Base-by-base conservation (phyloP, 2,888 invertebrate genomes). In the Anticlea derivata region DNA sequence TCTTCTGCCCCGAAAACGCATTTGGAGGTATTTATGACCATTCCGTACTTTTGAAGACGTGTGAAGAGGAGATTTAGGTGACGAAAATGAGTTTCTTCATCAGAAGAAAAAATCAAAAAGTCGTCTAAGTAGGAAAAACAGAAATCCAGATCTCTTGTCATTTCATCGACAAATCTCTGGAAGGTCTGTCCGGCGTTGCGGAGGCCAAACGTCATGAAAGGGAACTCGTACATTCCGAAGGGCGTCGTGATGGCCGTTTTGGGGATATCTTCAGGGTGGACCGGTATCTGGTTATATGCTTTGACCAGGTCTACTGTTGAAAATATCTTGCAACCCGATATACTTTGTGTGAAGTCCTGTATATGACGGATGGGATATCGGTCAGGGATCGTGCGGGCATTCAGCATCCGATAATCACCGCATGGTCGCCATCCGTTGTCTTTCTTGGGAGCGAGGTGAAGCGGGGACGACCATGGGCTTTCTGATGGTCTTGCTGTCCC, bases 161-260 rank as follows among this genome's bases (percentile, higher is more conserved):
- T 73, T 0, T 78, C 77, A n/a, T n/a, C n/a, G n/a, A n/a, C n/a
- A n/a, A n/a, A n/a, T n/a, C n/a, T n/a, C n/a, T n/a, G n/a, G n/a
- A n/a, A n/a, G n/a, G n/a, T n/a, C n/a, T n/a, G n/a, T n/a, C n/a
- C n/a, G n/a, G n/a, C n/a, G n/a, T n/a, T n/a, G n/a, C n/a, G n/a
- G n/a, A n/a, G n/a, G n/a, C n/a, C n/a, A n/a, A n/a, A n/a, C n/a
- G n/a, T n/a, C 52, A 51, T 83, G 77, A 1, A 73, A 73, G 0
- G 83, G 78, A 46, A 86, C 83, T 0, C 77, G 11, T 7, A 75
- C 37, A 51, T n/a, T n/a, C n/a, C n/a, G n/a, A n/a, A n/a, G n/a
- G n/a, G n/a, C n/a, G n/a, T n/a, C n/a, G n/a, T n/a, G 52, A 27
- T 27, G 3, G 27, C 27, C 2, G 27, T 8, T 8, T 27, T 27